Conservation (phyloP, 2,888 invertebrate species). For the Pogonocherus hispidulus region DNA sequence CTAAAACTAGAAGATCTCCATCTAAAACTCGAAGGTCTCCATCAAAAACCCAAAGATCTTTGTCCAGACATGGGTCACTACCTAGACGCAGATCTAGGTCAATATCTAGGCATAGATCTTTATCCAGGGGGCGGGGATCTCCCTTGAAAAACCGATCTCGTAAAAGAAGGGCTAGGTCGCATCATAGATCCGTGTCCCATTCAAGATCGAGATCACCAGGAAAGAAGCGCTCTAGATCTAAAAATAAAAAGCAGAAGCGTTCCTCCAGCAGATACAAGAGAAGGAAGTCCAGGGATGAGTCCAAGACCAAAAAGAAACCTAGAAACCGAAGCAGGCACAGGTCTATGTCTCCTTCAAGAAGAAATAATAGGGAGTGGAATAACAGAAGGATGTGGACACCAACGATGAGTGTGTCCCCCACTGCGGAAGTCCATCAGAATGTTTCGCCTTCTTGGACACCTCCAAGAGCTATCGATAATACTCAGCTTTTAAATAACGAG, state of each 20-base stretch:
- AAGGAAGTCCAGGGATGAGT: conserved; percentile 65
- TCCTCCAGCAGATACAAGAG: conserved; percentile 60
- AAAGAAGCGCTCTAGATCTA: conserved; percentile 46
- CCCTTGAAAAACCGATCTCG: conserved; percentile 42
- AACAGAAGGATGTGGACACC: conserved; percentile 68
- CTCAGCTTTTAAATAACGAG: conserved; percentile 66
- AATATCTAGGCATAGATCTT: conserved; percentile 50
- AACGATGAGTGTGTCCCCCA: conserved; percentile 69
- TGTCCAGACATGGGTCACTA: conserved; percentile 52
- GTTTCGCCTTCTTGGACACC: conserved; percentile 75
- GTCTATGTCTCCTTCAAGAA: conserved; percentile 61
- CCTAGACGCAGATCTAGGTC: conserved; percentile 54
- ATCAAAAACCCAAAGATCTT: conserved; percentile 51
- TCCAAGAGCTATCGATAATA: conserved; percentile 67
- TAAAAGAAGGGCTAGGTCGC: conserved; percentile 51
- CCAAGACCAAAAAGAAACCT: conserved; percentile 59
- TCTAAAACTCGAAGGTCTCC: conserved; percentile 53
- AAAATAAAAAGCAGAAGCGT: conserved; percentile 61
- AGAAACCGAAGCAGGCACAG: conserved; percentile 63
- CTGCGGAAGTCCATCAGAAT: conserved; percentile 50
- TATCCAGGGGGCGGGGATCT: conserved; percentile 54
- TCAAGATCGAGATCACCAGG: conserved; percentile 54
- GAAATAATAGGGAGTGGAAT: conserved; percentile 59
- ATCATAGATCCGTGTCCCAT: conserved; percentile 55
- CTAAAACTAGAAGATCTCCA: conserved; percentile 42